These are phyloP conservation scores for Zosterops borbonicus DNA, from an alignment of 2,113 vertebrate genomes.

Conservation along the genomic window DNA sequence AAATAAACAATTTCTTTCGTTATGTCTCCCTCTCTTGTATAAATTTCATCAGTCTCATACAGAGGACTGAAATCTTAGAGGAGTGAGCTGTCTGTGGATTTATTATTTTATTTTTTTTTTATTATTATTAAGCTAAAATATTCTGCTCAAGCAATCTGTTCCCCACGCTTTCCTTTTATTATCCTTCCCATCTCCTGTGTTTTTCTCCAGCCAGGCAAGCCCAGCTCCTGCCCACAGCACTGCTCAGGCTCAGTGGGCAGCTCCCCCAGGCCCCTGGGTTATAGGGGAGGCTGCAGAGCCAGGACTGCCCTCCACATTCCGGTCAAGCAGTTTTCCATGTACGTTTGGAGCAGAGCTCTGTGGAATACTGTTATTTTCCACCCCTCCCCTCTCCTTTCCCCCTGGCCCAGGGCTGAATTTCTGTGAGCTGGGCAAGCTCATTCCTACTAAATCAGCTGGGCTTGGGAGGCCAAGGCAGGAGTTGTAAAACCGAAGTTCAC, in stretches of 20 bases:
- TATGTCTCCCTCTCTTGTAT: slow-evolving; percentile 68
- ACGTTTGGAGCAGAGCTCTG: not conserved
- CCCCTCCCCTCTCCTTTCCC: not conserved
- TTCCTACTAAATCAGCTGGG: slow-evolving; percentile 22
- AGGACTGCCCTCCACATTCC: not conserved
- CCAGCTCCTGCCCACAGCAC: not conserved
- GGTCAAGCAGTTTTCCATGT: not conserved
- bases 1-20: slow-evolving; percentile 81
- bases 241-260: not conserved
- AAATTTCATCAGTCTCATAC: slow-evolving; percentile 69
- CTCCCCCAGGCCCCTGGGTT: not conserved
- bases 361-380: not conserved
- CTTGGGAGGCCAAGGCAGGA: slow-evolving; percentile 30
- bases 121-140: slow-evolving; percentile 28
- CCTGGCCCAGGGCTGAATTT: not conserved
- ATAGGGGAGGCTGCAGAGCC: not conserved
- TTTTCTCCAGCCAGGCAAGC: not conserved
- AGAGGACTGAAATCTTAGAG: slow-evolving; percentile 1
- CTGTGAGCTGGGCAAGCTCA: not conserved
- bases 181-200: not conserved
- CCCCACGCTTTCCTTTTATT: not conserved
- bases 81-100: not conserved
- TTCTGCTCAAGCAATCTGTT: slow-evolving; percentile 12
- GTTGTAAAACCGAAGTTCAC: slow-evolving; percentile 41
- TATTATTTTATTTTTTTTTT: not conserved